Base-by-base conservation (phyloP, 2,888 invertebrate species). In the Sarcophaga rosellei region DNA sequence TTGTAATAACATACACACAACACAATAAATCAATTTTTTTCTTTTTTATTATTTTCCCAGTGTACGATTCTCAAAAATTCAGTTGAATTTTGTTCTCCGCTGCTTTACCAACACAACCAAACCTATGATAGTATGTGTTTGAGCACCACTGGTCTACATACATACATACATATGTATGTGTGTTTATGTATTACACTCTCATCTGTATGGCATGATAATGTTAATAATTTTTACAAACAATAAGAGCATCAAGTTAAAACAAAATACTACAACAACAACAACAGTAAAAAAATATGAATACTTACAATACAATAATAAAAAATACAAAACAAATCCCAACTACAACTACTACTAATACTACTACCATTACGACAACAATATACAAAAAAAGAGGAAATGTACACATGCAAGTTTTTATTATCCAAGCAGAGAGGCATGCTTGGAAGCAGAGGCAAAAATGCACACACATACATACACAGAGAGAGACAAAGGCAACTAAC, bases 191-290 rank as follows among this genome's bases (percentile, higher is more conserved):
- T 79, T 69, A 61, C 73, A 73, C 70, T 72, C 61, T 74, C 81
- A 69, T 77, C 35, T 61, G 45, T 63, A 84, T 35, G 0, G 35
- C 78, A 84, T 84, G 84, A 84, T 86, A 86, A 84, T 86, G 84
- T 86, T 86, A 81, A 84, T 86, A 86, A 81, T 74, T 84, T 79
- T 74, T 86, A 82, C 81, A 84, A 82, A 84, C 87, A 87, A 87
- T 80, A 84, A 76, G 79, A 87, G 70, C 87, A 87, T 81, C 87
- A 81, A 63, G 76, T 78, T 78, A 80, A 65, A 66, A 81, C 35
- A 35, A 35, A 35, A 35, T 35, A 10, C 8, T 35, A 81, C 45
- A 85, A 74, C 62, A 84, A 81, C 70, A 81, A 78, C 23, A 78
- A 65, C n/a, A 44, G 23, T 53, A 72, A 59, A 44, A 77, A 82